Percentiles rank a stretch among this genome's conserved stretches.
phyloP scores from a whole-genome alignment of 1,140 invertebrate species.

The Drosophila sp. region DNA sequence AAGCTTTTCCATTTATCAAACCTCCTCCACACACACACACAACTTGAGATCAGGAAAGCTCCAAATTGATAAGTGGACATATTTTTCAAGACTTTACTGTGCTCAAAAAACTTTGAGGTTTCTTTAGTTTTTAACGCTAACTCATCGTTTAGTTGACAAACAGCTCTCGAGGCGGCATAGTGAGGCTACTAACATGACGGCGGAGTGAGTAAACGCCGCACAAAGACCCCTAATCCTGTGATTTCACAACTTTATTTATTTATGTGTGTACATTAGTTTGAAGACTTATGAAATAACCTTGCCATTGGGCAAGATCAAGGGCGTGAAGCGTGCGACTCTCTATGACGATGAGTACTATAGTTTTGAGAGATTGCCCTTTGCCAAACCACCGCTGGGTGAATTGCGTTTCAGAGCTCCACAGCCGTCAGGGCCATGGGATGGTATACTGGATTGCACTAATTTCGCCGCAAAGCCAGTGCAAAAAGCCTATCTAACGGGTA shows the following conservation, averaged over 20 bases:
- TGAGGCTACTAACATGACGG: slow-evolving; percentile 6
- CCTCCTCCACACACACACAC: neutral
- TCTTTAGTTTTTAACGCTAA: slow-evolving; percentile 2
- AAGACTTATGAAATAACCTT: slow-evolving; percentile 49
- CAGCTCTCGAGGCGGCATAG: slow-evolving; percentile 38
- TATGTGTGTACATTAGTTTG: neutral
- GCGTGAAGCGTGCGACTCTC: slow-evolving; percentile 44
- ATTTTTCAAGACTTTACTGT: slow-evolving; percentile 43
- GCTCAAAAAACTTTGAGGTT: slow-evolving; percentile 21
- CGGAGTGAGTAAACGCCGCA: too few relatives aligned
- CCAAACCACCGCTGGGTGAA: slow-evolving; percentile 87
- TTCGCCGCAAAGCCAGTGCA: slow-evolving; percentile 62
- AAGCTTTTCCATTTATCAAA: neutral
- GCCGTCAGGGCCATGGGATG: slow-evolving; percentile 65
- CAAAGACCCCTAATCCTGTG: neutral
- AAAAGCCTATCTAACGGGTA: slow-evolving; percentile 38
- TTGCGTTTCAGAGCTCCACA: slow-evolving; percentile 85
- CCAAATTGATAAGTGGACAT: slow-evolving; percentile 26
- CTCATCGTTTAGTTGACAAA: slow-evolving; percentile 38
- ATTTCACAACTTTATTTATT: neutral
- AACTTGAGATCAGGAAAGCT: slow-evolving; percentile 9
- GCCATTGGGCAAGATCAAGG: slow-evolving; percentile 63
- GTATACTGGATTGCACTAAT: slow-evolving; percentile 56
- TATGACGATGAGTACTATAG: slow-evolving; percentile 78
- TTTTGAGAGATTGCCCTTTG: slow-evolving; percentile 88